These are phyloP conservation scores for Caenorhabditis macrosperma DNA, from an alignment of 2,888 invertebrate species.

Conservation along the genomic window DNA sequence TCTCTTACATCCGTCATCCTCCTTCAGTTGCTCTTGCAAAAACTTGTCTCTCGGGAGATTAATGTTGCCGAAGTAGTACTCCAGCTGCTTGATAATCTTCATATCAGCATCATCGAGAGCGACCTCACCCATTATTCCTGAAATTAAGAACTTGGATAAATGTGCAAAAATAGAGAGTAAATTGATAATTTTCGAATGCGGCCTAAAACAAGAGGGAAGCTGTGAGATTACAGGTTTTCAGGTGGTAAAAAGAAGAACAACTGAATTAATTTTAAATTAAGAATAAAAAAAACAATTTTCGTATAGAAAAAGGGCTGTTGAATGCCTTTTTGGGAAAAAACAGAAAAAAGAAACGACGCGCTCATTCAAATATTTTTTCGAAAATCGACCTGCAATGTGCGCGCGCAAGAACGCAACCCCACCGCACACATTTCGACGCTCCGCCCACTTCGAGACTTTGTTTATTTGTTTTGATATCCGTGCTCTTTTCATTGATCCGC, in stretches of 20 bases:
- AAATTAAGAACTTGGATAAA: too few relatives aligned
- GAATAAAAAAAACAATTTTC: neutral
- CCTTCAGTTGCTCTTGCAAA: constrained; percentile 88
- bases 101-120: constrained; percentile 35
- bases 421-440: constrained; percentile 19
- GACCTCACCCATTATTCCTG: constrained; percentile 30
- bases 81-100: constrained; percentile 52
- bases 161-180: too few relatives aligned
- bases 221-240: too few relatives aligned
- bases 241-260: neutral
- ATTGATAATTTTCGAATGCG: too few relatives aligned
- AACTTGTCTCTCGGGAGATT: constrained; percentile 95
- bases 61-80: constrained; percentile 90
- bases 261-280: too few relatives aligned
- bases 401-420: constrained; percentile 7
- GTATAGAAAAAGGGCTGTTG: neutral
- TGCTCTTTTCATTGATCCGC: neutral
- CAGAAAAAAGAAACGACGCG: neutral
- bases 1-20: constrained; percentile 87
- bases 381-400: constrained; percentile 14
- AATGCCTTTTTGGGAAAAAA: neutral
- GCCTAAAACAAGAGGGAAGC: too few relatives aligned
- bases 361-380: constrained; percentile 7
- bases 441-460: constrained; percentile 10
- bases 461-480: constrained; percentile 6